Conservation (phyloP, 2,113 vertebrate genomes). For the Morone chrysops region DNA sequence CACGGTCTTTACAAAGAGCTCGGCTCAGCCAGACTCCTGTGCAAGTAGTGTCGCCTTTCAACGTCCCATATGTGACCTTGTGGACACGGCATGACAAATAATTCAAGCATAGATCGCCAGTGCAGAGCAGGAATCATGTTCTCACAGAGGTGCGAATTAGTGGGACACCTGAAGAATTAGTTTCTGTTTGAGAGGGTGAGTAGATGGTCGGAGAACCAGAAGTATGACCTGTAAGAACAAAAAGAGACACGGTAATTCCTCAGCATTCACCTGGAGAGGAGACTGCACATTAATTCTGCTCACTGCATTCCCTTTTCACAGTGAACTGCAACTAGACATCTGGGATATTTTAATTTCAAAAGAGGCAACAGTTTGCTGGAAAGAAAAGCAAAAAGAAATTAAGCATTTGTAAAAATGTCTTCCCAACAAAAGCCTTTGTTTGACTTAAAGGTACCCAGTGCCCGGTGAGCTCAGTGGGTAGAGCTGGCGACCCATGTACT, state of each 20-base stretch:
- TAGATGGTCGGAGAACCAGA: slow-evolving; percentile 85
- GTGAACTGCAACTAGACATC: not conserved
- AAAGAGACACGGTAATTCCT: not conserved
- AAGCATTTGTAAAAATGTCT: not conserved
- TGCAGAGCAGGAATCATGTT: slow-evolving; percentile 55
- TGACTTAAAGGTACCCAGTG: no score
- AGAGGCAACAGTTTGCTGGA: not conserved
- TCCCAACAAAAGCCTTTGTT: not conserved
- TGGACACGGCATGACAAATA: slow-evolving; percentile 1
- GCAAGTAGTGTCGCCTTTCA: slow-evolving; percentile 31
- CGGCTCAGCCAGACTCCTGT: slow-evolving; percentile 41
- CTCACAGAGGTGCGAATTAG: slow-evolving; percentile 55
- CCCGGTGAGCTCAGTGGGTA: no score
- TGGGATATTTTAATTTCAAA: no score
- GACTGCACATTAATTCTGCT: not conserved
- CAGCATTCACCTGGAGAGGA: not conserved
- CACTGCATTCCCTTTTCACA: not conserved
- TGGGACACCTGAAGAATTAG: slow-evolving; percentile 63
- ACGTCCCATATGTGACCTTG: slow-evolving; percentile 5
- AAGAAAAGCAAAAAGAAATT: no score
- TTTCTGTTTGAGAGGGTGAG: slow-evolving; percentile 76
- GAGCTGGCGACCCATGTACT: no score
- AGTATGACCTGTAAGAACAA: slow-evolving; percentile 54
- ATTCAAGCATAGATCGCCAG: not conserved
- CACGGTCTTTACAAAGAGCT: slow-evolving; percentile 6